Evolutionary conservation across 2,797 vertebrate species (phyloP), one percentile per base, ranked within the genome.

Genomic region (Sebastolobus alascanus): DNA sequence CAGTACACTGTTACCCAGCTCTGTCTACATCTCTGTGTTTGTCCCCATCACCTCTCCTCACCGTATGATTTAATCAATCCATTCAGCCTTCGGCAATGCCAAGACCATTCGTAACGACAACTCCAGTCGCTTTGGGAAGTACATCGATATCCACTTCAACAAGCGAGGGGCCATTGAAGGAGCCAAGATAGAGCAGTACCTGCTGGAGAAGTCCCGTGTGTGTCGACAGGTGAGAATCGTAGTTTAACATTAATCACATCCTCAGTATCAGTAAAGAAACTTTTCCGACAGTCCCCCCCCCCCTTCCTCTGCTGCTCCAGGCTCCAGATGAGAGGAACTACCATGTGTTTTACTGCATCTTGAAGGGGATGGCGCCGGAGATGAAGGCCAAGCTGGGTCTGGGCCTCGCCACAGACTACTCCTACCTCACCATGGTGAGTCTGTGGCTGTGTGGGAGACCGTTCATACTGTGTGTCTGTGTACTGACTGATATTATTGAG

Each of bases 91-190:
- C 0, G 98, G 98, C 12, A 99, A 99, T 0, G 98, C 98, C 12
- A 99, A 99, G 92, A 99, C 98, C 25, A 99, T 99, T 68, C 97
- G 98, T 7, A 99, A 99, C 0, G 98, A 99, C 94, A 99, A 99
- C 90, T 99, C 98, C 25, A 99, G 98, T 70, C 96, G 98, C 31
- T 99, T 99, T 1, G 98, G 98, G 70, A 99, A 99, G 83, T 99
- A 99, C 83, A 97, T 99, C 0, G 98, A 99, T 59, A 99, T 99
- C 89, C 98, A 99, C 89, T 99, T 99, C 92, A 99, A 97, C 93
- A 98, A 97, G 80, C 95, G 97, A 33, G 98, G 98, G 0, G 98
- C 97, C 77, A 99, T 99, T 0, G 98, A 99, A 84, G 98, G 98
- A 0, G 98, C 98, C 1, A 98, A 97, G 91, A 99, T 99, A 1